Evolutionary conservation across 2,888 invertebrate species (phyloP).

Genomic region (Caenorhabditis sinica): DNA sequence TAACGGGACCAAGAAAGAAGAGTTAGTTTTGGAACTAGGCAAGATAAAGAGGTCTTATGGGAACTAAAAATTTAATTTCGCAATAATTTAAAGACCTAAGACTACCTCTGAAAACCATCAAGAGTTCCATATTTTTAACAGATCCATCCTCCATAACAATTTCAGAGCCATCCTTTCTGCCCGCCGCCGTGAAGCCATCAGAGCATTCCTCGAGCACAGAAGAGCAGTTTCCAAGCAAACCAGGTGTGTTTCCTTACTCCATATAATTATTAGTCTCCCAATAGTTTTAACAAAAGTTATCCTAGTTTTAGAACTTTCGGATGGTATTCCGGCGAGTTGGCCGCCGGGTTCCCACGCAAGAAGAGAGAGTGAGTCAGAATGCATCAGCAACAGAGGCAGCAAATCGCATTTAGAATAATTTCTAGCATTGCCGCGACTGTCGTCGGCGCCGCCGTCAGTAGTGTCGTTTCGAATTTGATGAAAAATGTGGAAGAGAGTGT

Average conservation of each 20-base stretch:
- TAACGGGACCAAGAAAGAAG: not conserved
- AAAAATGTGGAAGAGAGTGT: constrained; percentile 40
- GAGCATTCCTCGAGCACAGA: not conserved
- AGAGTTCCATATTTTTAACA: too few relatives aligned
- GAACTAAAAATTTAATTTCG: too few relatives aligned
- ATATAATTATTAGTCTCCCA: too few relatives aligned
- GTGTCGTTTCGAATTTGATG: constrained; percentile 49
- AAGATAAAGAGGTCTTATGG: too few relatives aligned
- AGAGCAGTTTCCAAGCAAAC: not conserved
- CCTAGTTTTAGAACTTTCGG: constrained; percentile 7
- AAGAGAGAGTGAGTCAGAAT: constrained; percentile 46
- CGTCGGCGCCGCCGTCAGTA: constrained; percentile 51
- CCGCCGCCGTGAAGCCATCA: constrained; percentile 4
- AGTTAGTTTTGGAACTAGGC: too few relatives aligned
- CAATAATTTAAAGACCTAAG: too few relatives aligned
- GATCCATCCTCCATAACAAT: not conserved
- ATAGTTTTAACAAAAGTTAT: too few relatives aligned
- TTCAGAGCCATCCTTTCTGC: constrained; percentile 1
- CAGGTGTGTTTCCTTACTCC: not conserved
- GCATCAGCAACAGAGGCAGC: not conserved
- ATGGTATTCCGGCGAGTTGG: not conserved
- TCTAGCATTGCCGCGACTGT: constrained; percentile 47
- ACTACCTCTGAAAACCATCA: too few relatives aligned
- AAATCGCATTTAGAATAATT: constrained; percentile 9
- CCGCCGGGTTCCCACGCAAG: constrained; percentile 24